phyloP scores from a whole-genome alignment of 2,113 vertebrate species.

The Saccopteryx leptura region DNA sequence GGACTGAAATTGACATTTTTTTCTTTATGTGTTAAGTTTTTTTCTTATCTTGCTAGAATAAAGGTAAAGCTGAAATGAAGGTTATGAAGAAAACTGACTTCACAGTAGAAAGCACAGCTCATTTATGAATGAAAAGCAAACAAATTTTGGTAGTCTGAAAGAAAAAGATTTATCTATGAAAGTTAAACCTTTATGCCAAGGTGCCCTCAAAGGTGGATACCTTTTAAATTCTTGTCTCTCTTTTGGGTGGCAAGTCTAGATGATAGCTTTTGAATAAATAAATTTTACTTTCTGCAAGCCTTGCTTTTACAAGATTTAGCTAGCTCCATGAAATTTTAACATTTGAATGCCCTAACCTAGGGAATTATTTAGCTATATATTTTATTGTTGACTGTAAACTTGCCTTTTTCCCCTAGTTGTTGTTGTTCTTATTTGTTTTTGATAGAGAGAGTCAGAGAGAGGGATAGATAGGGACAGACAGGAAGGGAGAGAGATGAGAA shows the following conservation, averaged over 20 bases:
- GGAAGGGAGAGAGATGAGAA: too few relatives aligned
- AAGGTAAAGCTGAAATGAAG: conserved; percentile 39
- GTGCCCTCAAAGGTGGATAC: not conserved
- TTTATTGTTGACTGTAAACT: conserved; percentile 52
- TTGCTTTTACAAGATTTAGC: conserved; percentile 53
- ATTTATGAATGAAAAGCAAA: conserved; percentile 39
- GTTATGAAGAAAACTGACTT: conserved; percentile 26
- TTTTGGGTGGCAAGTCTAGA: not conserved
- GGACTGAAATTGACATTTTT: not conserved
- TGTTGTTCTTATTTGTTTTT: not conserved
- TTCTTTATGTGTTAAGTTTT: not conserved
- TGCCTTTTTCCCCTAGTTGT: not conserved
- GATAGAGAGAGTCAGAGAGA: too few relatives aligned
- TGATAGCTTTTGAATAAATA: conserved; percentile 46
- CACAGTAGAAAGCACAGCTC: not conserved
- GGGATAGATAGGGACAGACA: too few relatives aligned
- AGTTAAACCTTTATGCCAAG: conserved; percentile 35
- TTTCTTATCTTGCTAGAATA: conserved; percentile 30
- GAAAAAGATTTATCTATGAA: conserved; percentile 45
- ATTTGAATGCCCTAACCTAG: conserved; percentile 23
- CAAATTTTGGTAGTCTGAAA: conserved; percentile 3
- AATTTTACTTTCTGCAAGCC: not conserved
- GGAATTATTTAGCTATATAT: conserved; percentile 40
- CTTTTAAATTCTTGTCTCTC: conserved; percentile 57
- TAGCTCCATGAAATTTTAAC: conserved; percentile 41